A percentile compares a stretch with the other conserved stretches of the same genome.
phyloP scores from a whole-genome alignment of 2,797 vertebrate species.

The Myotis myotis region DNA sequence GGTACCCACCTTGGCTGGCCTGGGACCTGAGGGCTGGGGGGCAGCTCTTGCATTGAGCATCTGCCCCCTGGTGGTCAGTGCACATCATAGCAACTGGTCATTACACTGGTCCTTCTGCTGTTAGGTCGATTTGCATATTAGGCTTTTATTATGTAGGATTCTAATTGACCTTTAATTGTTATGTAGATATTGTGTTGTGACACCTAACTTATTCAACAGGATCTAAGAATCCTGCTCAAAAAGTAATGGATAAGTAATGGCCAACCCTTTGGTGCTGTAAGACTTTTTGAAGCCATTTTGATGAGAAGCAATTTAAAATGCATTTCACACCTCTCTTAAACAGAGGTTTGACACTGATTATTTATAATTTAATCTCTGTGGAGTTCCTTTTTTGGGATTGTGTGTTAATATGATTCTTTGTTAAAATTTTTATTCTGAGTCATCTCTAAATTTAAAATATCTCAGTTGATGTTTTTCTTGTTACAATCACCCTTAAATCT shows the following conservation, averaged over 20 bases:
- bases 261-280: not conserved
- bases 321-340: not conserved
- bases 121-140: no score
- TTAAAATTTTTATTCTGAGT: not conserved
- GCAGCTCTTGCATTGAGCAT: no score
- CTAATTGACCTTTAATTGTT: constrained; percentile 52
- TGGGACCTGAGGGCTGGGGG: no score
- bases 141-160: no score
- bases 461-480: not conserved
- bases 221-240: not conserved
- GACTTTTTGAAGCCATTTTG: constrained; percentile 23
- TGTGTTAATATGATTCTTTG: not conserved
- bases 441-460: not conserved
- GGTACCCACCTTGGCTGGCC: no score
- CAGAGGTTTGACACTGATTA: not conserved
- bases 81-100: no score
- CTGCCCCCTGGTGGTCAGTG: no score
- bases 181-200: not conserved
- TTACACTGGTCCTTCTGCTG: no score
- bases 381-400: not conserved
- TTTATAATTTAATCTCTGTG: not conserved
- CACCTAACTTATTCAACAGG: not conserved
- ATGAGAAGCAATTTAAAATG: constrained; percentile 2
- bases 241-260: not conserved
- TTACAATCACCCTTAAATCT: not conserved